Evolutionary conservation across 2,797 vertebrate species (phyloP).

Genomic region (Selene dorsalis): DNA sequence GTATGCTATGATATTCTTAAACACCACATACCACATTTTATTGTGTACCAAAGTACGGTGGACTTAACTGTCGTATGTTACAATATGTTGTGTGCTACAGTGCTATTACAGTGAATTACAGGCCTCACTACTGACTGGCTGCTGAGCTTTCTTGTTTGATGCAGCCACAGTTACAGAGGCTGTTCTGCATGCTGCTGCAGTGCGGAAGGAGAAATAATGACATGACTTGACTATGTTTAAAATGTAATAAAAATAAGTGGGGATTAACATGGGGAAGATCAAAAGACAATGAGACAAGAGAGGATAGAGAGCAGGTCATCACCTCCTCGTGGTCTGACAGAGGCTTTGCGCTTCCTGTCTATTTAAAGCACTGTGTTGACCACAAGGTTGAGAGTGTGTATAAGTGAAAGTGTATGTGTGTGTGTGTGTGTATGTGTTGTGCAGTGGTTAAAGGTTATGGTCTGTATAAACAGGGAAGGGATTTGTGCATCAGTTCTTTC

Average conservation of each 20-base stretch:
- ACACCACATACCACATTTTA: no score
- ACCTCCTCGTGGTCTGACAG: conserved; percentile 39
- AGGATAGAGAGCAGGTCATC: conserved; percentile 35
- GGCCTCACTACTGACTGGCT: neutral
- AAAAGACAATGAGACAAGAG: conserved; percentile 46
- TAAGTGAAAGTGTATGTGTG: conserved; percentile 32
- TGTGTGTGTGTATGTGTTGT: neutral
- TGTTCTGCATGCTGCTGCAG: neutral
- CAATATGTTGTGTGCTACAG: no score
- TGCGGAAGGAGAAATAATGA: neutral
- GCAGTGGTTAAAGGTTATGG: conserved; percentile 57
- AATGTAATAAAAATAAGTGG: conserved; percentile 19
- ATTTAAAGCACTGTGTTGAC: conserved; percentile 54
- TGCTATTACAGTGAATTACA: no score
- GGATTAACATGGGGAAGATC: conserved; percentile 45
- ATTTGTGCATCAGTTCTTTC: conserved; percentile 53
- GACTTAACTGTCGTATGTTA: no score
- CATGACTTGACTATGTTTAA: conserved; percentile 4
- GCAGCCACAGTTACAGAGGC: neutral
- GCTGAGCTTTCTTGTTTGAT: neutral
- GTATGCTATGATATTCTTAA: no score
- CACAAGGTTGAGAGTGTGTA: conserved; percentile 25
- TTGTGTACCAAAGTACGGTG: no score
- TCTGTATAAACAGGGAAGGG: conserved; percentile 52
- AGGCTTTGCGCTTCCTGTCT: conserved; percentile 52